phyloP scores from a whole-genome alignment of 2,797 vertebrate genomes.

The Rhadinocentrus ornatus region DNA sequence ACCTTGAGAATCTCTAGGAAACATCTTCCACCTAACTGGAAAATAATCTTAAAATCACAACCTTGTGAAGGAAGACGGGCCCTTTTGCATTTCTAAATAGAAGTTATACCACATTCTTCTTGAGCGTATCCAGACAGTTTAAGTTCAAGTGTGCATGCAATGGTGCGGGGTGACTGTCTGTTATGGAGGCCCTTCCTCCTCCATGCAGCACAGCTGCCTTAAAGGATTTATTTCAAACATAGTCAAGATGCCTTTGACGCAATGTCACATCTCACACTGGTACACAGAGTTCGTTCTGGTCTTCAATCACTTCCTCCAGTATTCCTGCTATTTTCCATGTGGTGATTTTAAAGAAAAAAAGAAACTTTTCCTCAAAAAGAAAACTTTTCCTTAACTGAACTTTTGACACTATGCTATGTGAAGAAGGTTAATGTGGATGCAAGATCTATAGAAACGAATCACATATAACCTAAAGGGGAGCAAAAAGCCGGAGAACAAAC shows the following conservation, averaged over 20 bases:
- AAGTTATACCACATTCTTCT: slow-evolving; percentile 43
- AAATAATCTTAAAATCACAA: neutral
- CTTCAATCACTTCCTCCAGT: slow-evolving; percentile 38
- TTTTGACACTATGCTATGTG: slow-evolving; percentile 64
- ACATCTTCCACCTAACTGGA: neutral
- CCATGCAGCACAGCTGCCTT: slow-evolving; percentile 46
- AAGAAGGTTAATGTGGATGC: slow-evolving; percentile 28
- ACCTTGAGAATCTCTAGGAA: neutral
- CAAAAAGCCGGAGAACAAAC: slow-evolving; percentile 29
- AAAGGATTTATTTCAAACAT: slow-evolving; percentile 70
- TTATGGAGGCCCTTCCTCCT: slow-evolving; percentile 29
- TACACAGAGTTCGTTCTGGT: slow-evolving; percentile 55
- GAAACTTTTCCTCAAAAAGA: slow-evolving; percentile 6
- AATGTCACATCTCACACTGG: slow-evolving; percentile 65
- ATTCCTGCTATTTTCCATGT: slow-evolving; percentile 55
- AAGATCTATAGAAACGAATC: slow-evolving; percentile 17
- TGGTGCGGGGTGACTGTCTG: slow-evolving; percentile 32
- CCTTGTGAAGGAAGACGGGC: neutral
- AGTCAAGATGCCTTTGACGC: slow-evolving; percentile 62
- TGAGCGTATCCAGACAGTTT: neutral
- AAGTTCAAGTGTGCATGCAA: neutral
- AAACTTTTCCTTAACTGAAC: slow-evolving; percentile 50
- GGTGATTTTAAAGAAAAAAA: slow-evolving; percentile 40
- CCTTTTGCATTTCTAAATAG: slow-evolving; percentile 24
- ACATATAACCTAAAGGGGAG: slow-evolving; percentile 29